Base-by-base conservation (phyloP, 1,140 invertebrate genomes). In the Hormaphis cornu region DNA sequence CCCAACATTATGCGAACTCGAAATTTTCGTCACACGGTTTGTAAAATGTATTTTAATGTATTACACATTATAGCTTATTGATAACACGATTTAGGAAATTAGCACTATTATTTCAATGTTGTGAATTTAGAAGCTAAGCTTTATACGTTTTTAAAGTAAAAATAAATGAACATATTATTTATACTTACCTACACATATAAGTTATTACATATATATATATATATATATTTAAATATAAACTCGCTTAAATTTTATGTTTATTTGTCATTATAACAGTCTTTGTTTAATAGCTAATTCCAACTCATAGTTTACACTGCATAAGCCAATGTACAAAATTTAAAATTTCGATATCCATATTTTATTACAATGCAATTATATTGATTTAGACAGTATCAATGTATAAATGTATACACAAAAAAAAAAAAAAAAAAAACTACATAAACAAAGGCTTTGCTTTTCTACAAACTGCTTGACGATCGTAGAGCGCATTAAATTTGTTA, bases 401-500 rank as follows among this genome's bases (percentile, higher is more conserved):
- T 58, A 14, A 63, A 46, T n/a, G n/a, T n/a, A n/a, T n/a, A n/a
- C n/a, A 63, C 35, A 72, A 30, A 14, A 42, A 52, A 63, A 70
- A 33, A 40, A n/a, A n/a, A n/a, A 56, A 56, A 56, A 16, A 18
- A n/a, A 52, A 26, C 70, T 72, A 72, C 24, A 72, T 53, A 59
- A 96, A 95, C n/a, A 97, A 84, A 72, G 91, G 92, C 73, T 94
- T 82, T 86, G 95, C 90, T 75, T 94, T 84, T 33, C 93, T 83
- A 18, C 91, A 90, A 79, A 93, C 88, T 44, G 89, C 89, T 80
- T 96, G 92, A 71, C 93, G 84, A 79, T 97, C 95, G 76, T 97
- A 93, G 14, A 97, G 80, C 74, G 96, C 85, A 78, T 97, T 97
- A 77, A 97, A 97, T 79, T 95, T 93, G 79, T 94, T 95, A 20